Evolutionary conservation across 2,113 vertebrate species (phyloP), one percentile per base, ranked within the genome.

Genomic region (Phainopepla nitens): DNA sequence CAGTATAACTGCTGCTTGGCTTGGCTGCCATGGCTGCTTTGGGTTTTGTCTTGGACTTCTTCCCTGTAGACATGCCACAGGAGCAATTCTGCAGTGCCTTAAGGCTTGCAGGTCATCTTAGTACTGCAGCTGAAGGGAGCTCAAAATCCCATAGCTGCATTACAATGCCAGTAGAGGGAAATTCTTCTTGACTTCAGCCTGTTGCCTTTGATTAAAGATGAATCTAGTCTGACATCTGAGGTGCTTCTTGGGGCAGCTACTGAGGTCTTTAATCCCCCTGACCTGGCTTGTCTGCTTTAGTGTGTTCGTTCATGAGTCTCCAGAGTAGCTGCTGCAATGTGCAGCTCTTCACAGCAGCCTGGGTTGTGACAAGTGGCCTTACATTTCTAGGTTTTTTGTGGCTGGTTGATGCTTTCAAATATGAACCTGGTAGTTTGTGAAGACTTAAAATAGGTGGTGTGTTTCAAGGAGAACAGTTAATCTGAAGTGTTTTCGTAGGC

Each of bases 91-190:
- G 22, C 71, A 87, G 66, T 7, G 15, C 31, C 27, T 21, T 58
- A 12, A 54, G 58, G 15, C 25, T 71, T 16, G 1, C 2, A 23
- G 33, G 66, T 64, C 5, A 15, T 69, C 28, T 61, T 90, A 27
- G 51, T 57, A 18, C 47, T 70, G 39, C 57, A 49, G 25, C 65
- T 91, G 57, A 49, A 76, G 15, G 15, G 23, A 41, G 15, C 25
- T 93, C 50, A 60, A 41, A 94, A n/a, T 80, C 56, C 50, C 80
- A 7, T 39, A 45, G n/a, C 69, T 81, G 60, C 2, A 0, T 87
- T 69, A 22, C 0, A 0, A 11, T 61, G 13, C 20, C 39, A 5
- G 0, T 57, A 54, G 66, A 53, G 24, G 15, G 39, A 72, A 50
- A 28, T 53, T 87, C 17, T 44, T 61, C 57, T 80, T 93, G 58